Evolutionary conservation across 1,140 invertebrate species (phyloP).

Genomic region (Spodoptera litura): DNA sequence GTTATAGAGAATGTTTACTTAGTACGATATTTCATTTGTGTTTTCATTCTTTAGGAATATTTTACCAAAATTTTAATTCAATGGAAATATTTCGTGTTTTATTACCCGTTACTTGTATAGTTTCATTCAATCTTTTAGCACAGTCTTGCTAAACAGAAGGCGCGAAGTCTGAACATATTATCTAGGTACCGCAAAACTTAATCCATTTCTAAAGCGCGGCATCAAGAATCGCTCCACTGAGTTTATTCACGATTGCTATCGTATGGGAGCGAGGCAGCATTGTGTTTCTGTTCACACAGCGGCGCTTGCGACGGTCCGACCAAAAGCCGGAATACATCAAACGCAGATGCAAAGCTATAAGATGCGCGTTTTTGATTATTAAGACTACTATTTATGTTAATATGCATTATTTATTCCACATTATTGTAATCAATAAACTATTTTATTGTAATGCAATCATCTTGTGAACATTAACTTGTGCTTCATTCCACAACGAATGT

Average conservation of each 20-base stretch:
- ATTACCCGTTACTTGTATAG: too few relatives aligned
- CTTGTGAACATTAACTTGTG: neutral
- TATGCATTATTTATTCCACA: too few relatives aligned
- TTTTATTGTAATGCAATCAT: neutral
- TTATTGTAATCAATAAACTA: too few relatives aligned
- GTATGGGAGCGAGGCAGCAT: conserved; percentile 42
- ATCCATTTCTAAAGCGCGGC: conserved; percentile 44
- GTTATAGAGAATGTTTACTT: too few relatives aligned
- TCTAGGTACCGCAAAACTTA: conserved; percentile 37
- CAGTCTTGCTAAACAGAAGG: neutral
- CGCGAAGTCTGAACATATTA: conserved; percentile 13
- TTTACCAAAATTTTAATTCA: too few relatives aligned
- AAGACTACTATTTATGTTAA: too few relatives aligned
- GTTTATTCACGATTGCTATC: conserved; percentile 44
- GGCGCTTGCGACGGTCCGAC: conserved; percentile 17
- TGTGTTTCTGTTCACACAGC: conserved; percentile 43
- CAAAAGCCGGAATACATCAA: neutral
- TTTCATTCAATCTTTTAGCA: neutral
- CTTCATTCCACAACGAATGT: conserved; percentile 4
- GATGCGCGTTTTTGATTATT: neutral
- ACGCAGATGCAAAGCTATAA: neutral
- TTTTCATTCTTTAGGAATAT: too few relatives aligned
- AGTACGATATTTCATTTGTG: too few relatives aligned
- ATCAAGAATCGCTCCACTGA: conserved; percentile 46
- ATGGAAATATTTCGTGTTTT: too few relatives aligned